Base-by-base conservation (phyloP, 1,140 invertebrate genomes). In the Aphaenogaster rudis region DNA sequence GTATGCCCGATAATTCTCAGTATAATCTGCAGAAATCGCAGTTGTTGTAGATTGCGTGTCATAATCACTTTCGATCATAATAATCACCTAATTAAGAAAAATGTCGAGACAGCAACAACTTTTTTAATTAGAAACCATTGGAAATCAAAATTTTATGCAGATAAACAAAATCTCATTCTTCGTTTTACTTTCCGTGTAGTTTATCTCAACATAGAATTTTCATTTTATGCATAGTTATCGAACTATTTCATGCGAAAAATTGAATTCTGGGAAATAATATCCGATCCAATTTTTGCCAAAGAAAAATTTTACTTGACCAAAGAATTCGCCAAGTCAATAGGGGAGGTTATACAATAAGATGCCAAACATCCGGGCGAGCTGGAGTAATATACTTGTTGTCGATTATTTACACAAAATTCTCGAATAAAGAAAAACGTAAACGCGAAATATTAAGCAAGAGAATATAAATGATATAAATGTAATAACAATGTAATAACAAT, bases 191-290 rank as follows among this genome's bases (percentile, higher is more conserved):
- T 21, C 8, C 48, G 7, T 52, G 4, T 28, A 50, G 7, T 80
- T 80, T 15, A 61, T 61, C 15, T 59, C 21, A 28, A 52, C 11
- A 69, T 52, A 67, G 48, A 67, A 80, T 80, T 67, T 80, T 80
- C 15, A 80, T 80, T 67, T 67, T 2, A 67, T 36, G 48, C 33
- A 50, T 77, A 66, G 15, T 79, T 50, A 52, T 39, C n/a, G 11
- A 15, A 50, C 28, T 52, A 80, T 67, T 67, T 39, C 17, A 66
- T 54, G 57, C 13, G 15, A 71, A 71, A 81, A 71, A 80, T 80
- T 54, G 52, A 33, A 42, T 57, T 72, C 42, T 72, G n/a, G 17
- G 2, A 72, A 71, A 81, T 59, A 81, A 81, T 79, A 79, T 79
- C 59, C 59, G 21, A 64, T 64, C 28, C 76, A 64, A 79, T 79